These are phyloP conservation scores for Linnaemya vulpina DNA, from an alignment of 2,888 invertebrate genomes.

Conservation along the genomic window DNA sequence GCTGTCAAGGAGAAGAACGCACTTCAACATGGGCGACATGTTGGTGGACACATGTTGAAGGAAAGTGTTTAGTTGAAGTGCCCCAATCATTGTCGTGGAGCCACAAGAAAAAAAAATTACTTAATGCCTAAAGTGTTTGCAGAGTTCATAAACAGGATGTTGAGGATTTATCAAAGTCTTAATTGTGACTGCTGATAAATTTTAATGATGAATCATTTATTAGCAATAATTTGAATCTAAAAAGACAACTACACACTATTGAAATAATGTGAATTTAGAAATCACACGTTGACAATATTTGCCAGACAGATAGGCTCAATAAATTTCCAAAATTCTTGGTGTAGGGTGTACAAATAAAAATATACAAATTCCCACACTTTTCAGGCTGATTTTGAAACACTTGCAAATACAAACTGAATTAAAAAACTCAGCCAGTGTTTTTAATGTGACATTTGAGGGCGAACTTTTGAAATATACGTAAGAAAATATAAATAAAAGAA, in stretches of 20 bases:
- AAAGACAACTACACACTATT: no score
- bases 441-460: conserved; percentile 65
- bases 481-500: conserved; percentile 23
- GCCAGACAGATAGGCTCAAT: background rate
- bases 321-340: background rate
- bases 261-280: no score
- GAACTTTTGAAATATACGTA: conserved; percentile 33
- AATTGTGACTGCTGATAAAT: background rate
- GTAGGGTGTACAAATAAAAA: background rate
- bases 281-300: no score
- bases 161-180: background rate
- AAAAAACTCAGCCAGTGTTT: conserved; percentile 29
- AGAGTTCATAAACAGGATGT: conserved; percentile 6
- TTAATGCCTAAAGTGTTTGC: background rate
- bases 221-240: no score
- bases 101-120: background rate
- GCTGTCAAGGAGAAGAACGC: background rate
- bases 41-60: conserved; percentile 54
- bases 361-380: conserved; percentile 58
- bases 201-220: no score
- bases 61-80: conserved; percentile 18
- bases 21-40: conserved; percentile 35
- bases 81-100: conserved; percentile 25
- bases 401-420: conserved; percentile 59
- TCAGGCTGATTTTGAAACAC: conserved; percentile 48